These are phyloP conservation scores for Furnarius figulus DNA, from an alignment of 2,113 vertebrate genomes.

Conservation along the genomic window DNA sequence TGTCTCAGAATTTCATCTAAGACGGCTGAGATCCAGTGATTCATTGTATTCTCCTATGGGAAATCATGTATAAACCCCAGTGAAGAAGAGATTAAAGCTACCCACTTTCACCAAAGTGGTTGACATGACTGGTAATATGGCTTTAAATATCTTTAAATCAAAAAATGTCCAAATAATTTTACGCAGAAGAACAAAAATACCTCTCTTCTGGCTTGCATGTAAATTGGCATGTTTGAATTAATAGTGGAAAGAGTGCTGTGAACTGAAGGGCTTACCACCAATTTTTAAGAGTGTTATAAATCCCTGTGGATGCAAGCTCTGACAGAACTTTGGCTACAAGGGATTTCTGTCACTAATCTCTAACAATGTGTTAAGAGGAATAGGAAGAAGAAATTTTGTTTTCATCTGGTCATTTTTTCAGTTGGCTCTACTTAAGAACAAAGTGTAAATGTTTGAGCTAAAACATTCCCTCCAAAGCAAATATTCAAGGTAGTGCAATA, in stretches of 20 bases:
- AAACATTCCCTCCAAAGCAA: neutral
- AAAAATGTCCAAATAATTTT: constrained; percentile 56
- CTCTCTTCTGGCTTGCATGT: neutral
- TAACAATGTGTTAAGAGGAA: neutral
- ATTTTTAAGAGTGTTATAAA: neutral
- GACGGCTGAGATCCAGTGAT: neutral
- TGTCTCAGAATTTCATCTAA: neutral
- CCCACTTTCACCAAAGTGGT: neutral
- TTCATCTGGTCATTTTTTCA: neutral
- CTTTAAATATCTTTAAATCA: constrained; percentile 53
- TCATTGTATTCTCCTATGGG: neutral
- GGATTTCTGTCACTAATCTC: neutral
- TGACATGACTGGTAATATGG: neutral
- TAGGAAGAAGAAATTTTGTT: neutral
- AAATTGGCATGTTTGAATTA: constrained; percentile 30
- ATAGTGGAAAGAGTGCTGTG: constrained; percentile 18
- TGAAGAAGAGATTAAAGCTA: constrained; percentile 33
- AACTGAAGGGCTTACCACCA: neutral
- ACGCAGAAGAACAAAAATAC: constrained; percentile 33
- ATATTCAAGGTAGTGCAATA: neutral
- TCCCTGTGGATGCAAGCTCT: neutral
- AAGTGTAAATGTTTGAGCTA: neutral
- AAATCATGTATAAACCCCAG: constrained; percentile 4
- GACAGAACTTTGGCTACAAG: neutral
- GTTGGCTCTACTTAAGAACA: neutral